phyloP scores from a whole-genome alignment of 2,888 invertebrate genomes.

The Epistrophe eligans region DNA sequence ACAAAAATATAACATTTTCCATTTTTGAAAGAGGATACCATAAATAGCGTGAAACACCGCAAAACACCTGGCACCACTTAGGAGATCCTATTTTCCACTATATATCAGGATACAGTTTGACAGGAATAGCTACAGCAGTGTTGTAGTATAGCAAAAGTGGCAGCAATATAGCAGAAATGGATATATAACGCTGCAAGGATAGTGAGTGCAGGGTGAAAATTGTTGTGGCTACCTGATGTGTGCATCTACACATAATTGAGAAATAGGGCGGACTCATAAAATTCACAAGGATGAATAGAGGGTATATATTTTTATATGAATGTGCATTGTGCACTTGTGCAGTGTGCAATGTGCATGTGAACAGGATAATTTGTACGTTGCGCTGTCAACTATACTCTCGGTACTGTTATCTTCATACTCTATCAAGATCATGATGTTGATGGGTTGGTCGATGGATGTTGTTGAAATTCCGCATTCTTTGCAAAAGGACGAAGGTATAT shows the following conservation, averaged over 20 bases:
- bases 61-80: slow-evolving; percentile 16
- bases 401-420: neutral
- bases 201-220: slow-evolving; percentile 4
- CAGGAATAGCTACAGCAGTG: neutral
- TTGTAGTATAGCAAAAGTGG: neutral
- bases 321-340: neutral
- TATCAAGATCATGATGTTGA: slow-evolving; percentile 7
- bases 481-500: neutral
- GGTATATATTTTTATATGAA: no score
- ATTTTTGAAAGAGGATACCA: neutral
- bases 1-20: neutral
- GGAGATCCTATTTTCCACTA: neutral
- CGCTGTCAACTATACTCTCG: slow-evolving; percentile 11
- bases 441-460: neutral
- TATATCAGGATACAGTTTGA: neutral
- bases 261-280: slow-evolving; percentile 8
- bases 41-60: neutral
- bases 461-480: slow-evolving; percentile 1
- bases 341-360: slow-evolving; percentile 2
- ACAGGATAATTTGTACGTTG: slow-evolving; percentile 3
- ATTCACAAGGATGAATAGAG: slow-evolving; percentile 1
- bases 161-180: neutral
- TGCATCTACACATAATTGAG: neutral
- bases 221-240: slow-evolving; percentile 7
- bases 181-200: no score